A percentile compares a stretch with the other conserved stretches of the same genome.
Evolutionary conservation across 2,888 invertebrate species (phyloP).

Genomic region (Kuschelorhynchus macadamiae): DNA sequence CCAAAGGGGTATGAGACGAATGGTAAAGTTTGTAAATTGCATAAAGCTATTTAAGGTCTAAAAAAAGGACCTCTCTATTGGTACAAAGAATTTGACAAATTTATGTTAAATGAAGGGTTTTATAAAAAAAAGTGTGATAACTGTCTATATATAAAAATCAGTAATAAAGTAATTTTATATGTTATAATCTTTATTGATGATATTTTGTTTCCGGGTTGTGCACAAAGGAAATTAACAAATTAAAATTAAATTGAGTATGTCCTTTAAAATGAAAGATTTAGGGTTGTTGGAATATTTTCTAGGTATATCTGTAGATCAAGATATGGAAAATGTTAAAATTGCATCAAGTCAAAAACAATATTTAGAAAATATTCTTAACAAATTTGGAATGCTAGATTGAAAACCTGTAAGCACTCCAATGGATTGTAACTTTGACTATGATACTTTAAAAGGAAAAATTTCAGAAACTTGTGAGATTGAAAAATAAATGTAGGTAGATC

Average conservation of each 20-base stretch:
- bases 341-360: constrained; percentile 1
- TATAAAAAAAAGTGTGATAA: no score
- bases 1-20: no score
- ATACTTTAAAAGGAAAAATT: constrained; percentile 19
- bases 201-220: constrained; percentile 46
- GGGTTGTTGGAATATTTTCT: constrained; percentile 1
- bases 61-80: no score
- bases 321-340: neutral
- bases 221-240: constrained; percentile 34
- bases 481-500: constrained; percentile 3
- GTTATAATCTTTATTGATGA: constrained; percentile 48
- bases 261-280: constrained; percentile 25
- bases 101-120: no score
- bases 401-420: constrained; percentile 3
- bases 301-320: constrained; percentile 7
- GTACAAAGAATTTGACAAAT: no score
- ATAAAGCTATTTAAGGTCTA: no score
- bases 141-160: no score
- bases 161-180: no score
- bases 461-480: constrained; percentile 11
- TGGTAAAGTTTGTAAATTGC: no score
- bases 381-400: constrained; percentile 42
- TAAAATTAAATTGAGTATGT: constrained; percentile 35
- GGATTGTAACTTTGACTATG: constrained; percentile 25
- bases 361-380: constrained; percentile 24